Evolutionary conservation across 2,888 invertebrate species (phyloP), one percentile per base, ranked within the genome.

Genomic region (Cephus sareptanus): DNA sequence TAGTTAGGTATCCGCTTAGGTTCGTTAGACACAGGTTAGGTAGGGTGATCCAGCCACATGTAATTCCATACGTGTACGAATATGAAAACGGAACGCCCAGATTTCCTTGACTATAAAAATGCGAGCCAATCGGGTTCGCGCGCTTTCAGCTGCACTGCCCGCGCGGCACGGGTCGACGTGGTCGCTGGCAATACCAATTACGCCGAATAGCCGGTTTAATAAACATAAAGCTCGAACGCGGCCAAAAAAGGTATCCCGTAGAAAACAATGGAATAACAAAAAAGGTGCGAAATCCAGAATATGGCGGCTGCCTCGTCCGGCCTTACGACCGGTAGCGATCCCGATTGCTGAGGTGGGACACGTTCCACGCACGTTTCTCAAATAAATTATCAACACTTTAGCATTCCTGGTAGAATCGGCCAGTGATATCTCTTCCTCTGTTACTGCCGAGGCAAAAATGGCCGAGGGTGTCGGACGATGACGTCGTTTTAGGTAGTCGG

Each of bases 331-430:
- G 33, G 68, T 77, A 71, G 71, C 71, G 71, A 31, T 68, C 76
- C 74, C 75, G 77, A 71, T 73, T 76, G 78, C 73, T 75, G 76
- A 77, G 77, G 71, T 77, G 87, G 86, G 86, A 84, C 90, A 90
- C 90, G 90, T 90, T 89, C 89, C 85, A 81, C 83, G 89, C 85
- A 89, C 90, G 89, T 86, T 86, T 88, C 84, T 86, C 87, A 90
- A 90, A 90, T 90, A 90, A 89, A 89, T 89, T 87, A 87, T 88
- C 82, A 77, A 79, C 84, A 82, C 70, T 75, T 80, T 79, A 83
- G 85, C 83, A 87, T 86, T 86, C 86, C 82, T 79, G 79, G 83
- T 81, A 85, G 87, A 71, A 71, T 71, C 71, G 71, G 71, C 31
- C 31, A 71, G 31, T 13, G 31, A 71, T 34, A 33, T 71, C 71